phyloP scores from a whole-genome alignment of 2,113 vertebrate species.

The Gymnocephalus cernua region DNA sequence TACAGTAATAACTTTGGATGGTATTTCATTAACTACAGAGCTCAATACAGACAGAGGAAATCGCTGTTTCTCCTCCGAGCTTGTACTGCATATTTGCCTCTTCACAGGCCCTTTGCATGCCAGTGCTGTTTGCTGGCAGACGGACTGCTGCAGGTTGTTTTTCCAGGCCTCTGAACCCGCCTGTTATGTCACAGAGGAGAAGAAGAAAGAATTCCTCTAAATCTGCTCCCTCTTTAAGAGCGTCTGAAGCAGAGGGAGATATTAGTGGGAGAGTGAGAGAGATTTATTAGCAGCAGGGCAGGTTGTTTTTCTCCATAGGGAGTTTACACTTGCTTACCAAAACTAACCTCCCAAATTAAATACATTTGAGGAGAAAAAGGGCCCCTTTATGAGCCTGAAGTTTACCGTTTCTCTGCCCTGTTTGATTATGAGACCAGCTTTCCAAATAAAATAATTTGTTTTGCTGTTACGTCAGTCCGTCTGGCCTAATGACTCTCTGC shows the following conservation, averaged over 20 bases:
- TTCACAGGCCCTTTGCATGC: background rate
- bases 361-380: slow-evolving; percentile 58
- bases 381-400: slow-evolving; percentile 72
- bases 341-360: slow-evolving; percentile 79
- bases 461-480: slow-evolving; percentile 73
- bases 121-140: slow-evolving; percentile 42
- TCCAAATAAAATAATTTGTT: slow-evolving; percentile 85
- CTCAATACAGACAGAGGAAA: slow-evolving; percentile 25
- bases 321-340: slow-evolving; percentile 70
- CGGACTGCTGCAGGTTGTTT: slow-evolving; percentile 44
- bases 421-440: slow-evolving; percentile 76
- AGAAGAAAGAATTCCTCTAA: slow-evolving; percentile 57
- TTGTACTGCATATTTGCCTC: background rate
- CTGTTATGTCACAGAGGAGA: slow-evolving; percentile 64
- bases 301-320: slow-evolving; percentile 63
- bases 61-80: slow-evolving; percentile 13
- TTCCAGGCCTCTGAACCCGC: slow-evolving; percentile 44
- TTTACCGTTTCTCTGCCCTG: slow-evolving; percentile 66
- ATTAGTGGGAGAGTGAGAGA: background rate
- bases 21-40: slow-evolving; percentile 9
- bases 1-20: background rate
- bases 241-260: slow-evolving; percentile 19
- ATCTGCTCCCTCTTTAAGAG: slow-evolving; percentile 45
- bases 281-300: slow-evolving; percentile 20
- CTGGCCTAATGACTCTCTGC: slow-evolving; percentile 20